These are phyloP conservation scores for Watersipora subatra DNA, from an alignment of 1,140 invertebrate genomes.

Conservation along the genomic window DNA sequence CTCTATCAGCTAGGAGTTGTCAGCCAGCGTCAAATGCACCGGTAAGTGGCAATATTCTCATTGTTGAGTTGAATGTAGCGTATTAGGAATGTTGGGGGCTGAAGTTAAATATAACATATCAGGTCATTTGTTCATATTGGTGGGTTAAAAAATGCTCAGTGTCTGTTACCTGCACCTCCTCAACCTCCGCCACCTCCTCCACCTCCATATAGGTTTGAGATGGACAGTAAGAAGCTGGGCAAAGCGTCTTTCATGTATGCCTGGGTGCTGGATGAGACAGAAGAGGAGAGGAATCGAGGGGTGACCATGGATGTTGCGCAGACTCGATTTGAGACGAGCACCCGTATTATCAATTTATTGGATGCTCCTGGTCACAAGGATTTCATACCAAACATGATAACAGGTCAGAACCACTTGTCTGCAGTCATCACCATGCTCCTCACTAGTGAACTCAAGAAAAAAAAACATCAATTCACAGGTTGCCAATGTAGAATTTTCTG, in stretches of 20 bases:
- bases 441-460: too few relatives aligned
- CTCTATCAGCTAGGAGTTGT: conserved; percentile 76
- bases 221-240: conserved; percentile 90
- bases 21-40: conserved; percentile 78
- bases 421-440: neutral
- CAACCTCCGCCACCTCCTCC: too few relatives aligned
- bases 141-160: too few relatives aligned
- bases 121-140: too few relatives aligned
- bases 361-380: conserved; percentile 94
- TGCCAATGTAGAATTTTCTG: too few relatives aligned
- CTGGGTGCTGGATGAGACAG: conserved; percentile 98
- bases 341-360: conserved; percentile 65
- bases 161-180: too few relatives aligned
- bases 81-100: too few relatives aligned
- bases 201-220: conserved; percentile 51
- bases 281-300: conserved; percentile 79
- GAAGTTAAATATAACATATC: too few relatives aligned
- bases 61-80: too few relatives aligned
- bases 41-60: too few relatives aligned
- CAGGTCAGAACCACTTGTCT: conserved; percentile 41
- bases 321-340: conserved; percentile 79
- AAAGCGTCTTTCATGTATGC: conserved; percentile 97
- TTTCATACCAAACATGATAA: conserved; percentile 99
- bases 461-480: too few relatives aligned
- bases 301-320: conserved; percentile 96